Base-by-base conservation (phyloP, 2,113 vertebrate genomes). In the Eurystomus gularis region DNA sequence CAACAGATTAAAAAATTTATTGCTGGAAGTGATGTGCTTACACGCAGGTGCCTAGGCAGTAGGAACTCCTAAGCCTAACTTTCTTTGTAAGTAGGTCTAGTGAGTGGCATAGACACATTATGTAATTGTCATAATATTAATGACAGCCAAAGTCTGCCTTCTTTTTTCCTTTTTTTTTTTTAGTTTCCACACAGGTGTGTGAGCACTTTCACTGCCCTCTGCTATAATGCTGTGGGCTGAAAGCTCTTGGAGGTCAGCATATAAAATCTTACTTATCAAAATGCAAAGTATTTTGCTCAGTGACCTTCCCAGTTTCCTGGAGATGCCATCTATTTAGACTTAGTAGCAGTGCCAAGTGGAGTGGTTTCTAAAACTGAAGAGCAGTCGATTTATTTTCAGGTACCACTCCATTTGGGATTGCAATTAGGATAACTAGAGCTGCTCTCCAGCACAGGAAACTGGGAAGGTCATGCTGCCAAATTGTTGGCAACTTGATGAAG, bases 361-460 rank as follows among this genome's bases (percentile, higher is more conserved):
- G 19, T 33, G 31, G 21, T 58, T 92, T 84, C 75, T 94, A 87
- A 91, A 95, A 85, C 55, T 60, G 75, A 95, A 76, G 89, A 95
- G 84, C 82, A 96, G 83, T 86, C 48, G 39, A 79, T 96, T 86
- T 92, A 31, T 91, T 72, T 93, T 96, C 92, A 95, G 65, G 76
- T 92, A 90, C 88, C 70, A 86, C 86, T 96, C 88, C 73, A 83
- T 97, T 95, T 92, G 39, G 70, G 93, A 93, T 90, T 92, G 90
- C 91, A 96, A 52, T 94, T 88, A 94, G 78, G 76, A 77, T 90
- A 96, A 91, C 69, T 78, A 86, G 86, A 85, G 58, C 65, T 68
- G 55, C 65, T 97, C 66, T 96, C 87, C 71, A 86, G 76, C 62
- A 33, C 93, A 94, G 88, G 82, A 97, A 95, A 87, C 91, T 52